Evolutionary conservation across 53 echinoderm and acorn worm species (phyloP).

Genomic region (Glandiceps talaboti): DNA sequence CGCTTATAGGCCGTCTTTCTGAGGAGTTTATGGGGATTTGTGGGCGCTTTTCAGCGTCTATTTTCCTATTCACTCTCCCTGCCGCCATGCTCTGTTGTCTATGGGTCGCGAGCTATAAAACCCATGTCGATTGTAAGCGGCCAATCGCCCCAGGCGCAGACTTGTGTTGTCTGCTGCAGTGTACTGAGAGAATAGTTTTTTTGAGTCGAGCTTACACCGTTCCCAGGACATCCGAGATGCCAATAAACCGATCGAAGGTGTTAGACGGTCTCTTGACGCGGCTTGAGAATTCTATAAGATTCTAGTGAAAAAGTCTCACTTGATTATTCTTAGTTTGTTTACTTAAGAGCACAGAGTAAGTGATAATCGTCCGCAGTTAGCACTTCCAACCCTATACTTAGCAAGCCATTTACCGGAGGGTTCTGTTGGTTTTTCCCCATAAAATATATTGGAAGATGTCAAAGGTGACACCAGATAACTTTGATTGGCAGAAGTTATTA

Average conservation of each 20-base stretch:
- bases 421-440: background rate
- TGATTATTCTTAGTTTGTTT: background rate
- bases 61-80: background rate
- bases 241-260: background rate
- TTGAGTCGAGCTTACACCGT: background rate
- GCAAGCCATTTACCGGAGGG: background rate
- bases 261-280: background rate
- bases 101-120: background rate
- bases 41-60: background rate
- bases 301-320: background rate
- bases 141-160: background rate
- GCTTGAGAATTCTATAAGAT: background rate
- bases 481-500: background rate
- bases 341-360: background rate
- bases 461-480: background rate
- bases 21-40: background rate
- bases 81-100: background rate
- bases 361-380: background rate
- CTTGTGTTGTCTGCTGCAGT: background rate
- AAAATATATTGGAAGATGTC: background rate
- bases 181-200: background rate
- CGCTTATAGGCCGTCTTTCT: too few relatives aligned
- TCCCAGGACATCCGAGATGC: background rate
- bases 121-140: background rate
- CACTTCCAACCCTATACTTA: background rate